Conservation (phyloP, 2,797 vertebrate species). For the Rhadinocentrus ornatus region DNA sequence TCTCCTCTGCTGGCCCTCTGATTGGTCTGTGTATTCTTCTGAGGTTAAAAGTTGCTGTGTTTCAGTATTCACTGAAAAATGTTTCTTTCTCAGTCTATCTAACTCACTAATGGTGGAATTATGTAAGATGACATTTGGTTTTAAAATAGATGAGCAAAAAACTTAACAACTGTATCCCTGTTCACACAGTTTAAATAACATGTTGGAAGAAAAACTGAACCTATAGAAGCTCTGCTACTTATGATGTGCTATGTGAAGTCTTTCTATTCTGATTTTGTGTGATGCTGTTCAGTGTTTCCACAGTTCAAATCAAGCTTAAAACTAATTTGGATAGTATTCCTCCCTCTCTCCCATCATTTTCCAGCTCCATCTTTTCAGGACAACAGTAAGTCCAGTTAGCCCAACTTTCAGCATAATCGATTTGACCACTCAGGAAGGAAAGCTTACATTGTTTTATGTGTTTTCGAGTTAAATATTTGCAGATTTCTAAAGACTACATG, state of each 20-base stretch:
- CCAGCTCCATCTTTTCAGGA: neutral
- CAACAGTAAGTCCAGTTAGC: too few relatives aligned
- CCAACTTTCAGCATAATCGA: neutral
- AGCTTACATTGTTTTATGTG: neutral
- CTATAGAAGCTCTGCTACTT: neutral
- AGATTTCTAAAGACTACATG: neutral
- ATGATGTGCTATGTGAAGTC: neutral
- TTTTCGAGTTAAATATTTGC: neutral
- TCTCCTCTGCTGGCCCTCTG: neutral
- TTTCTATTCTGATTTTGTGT: neutral
- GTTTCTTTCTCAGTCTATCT: neutral
- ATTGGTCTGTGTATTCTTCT: neutral
- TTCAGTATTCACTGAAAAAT: neutral
- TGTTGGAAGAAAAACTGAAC: neutral
- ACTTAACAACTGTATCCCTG: neutral
- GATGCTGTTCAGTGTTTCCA: too few relatives aligned
- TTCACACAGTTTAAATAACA: neutral
- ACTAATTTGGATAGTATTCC: neutral
- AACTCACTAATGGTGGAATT: neutral
- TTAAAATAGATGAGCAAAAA: neutral
- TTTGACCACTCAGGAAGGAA: neutral
- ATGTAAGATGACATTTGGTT: neutral
- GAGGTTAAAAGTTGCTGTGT: neutral
- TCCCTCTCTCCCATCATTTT: neutral
- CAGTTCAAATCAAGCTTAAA: neutral